phyloP scores from a whole-genome alignment of 2,113 vertebrate genomes.

The Aix galericulata region DNA sequence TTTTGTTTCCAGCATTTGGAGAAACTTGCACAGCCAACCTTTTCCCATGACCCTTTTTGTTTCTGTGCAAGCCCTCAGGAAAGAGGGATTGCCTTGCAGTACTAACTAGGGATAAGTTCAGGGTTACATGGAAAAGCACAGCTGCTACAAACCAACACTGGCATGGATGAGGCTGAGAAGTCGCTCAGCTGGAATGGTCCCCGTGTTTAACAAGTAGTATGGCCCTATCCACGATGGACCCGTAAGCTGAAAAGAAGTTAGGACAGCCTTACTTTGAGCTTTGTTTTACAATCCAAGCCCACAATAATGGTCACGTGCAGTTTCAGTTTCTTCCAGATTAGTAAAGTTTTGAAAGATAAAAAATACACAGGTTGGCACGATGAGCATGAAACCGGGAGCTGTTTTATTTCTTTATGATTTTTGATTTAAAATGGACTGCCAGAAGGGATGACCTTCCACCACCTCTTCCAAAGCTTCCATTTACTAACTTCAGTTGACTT shows the following conservation, averaged over 20 bases:
- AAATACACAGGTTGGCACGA: neutral
- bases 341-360: neutral
- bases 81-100: neutral
- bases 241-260: neutral
- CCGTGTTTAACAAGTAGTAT: neutral
- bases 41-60: neutral
- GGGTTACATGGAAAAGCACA: neutral
- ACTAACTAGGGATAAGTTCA: neutral
- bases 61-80: fast-evolving
- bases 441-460: neutral
- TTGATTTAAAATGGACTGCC: neutral
- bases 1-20: neutral
- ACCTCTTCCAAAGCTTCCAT: neutral
- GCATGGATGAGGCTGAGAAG: neutral
- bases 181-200: neutral
- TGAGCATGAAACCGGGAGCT: neutral
- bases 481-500: neutral
- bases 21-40: neutral
- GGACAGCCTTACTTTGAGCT: neutral
- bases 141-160: neutral
- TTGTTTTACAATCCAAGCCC: neutral
- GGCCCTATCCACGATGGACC: neutral
- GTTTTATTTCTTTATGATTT: neutral
- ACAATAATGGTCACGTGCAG: neutral
- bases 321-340: neutral